Base-by-base conservation (phyloP, 2,888 invertebrate species). In the Operophtera brumata region DNA sequence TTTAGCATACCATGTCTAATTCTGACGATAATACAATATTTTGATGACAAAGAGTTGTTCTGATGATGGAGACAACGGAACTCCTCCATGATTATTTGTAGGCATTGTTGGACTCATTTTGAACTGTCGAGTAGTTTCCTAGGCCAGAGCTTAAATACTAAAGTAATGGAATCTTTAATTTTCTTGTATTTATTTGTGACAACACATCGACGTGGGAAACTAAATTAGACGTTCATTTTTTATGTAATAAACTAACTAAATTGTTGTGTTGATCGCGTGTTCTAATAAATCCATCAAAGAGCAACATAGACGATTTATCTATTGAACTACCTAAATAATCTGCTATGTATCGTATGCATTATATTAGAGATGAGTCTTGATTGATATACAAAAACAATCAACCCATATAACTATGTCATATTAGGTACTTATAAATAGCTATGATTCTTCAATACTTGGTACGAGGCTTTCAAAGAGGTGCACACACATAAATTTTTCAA, bases 401-500 rank as follows among this genome's bases (percentile, higher is more conserved):
- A 35, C 20, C 32, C 35, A 55, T 56, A 57, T 59, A 64, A 67
- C 77, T 78, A 75, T 79, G 78, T 79, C 80, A 80, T 76, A 54
- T 7, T 26, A 6, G 6, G 6, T 71, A 61, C 69, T 73, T 78
- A 80, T 73, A 78, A 79, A 78, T 78, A 81, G 64, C 62, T 69
- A 71, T 73, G 74, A 70, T 64, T 64, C 56, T 59, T 59, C 57
- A 51, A 62, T 66, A 61, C 63, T 66, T 44, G 39, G 45, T 47
- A 62, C 58, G 65, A 67, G 69, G 69, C 65, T 73, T 70, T 73
- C 66, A 66, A 75, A 70, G 70, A 64, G 52, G 56, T 64, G 64
- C 57, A 70, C 71, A 70, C 57, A 70, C 71, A 71, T 75, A 70
- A 77, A 78, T 71, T 61, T 53, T 66, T 80, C 70, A 67, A 82